Base-by-base conservation (phyloP, 1,140 invertebrate species). In the Drosophila cardini region DNA sequence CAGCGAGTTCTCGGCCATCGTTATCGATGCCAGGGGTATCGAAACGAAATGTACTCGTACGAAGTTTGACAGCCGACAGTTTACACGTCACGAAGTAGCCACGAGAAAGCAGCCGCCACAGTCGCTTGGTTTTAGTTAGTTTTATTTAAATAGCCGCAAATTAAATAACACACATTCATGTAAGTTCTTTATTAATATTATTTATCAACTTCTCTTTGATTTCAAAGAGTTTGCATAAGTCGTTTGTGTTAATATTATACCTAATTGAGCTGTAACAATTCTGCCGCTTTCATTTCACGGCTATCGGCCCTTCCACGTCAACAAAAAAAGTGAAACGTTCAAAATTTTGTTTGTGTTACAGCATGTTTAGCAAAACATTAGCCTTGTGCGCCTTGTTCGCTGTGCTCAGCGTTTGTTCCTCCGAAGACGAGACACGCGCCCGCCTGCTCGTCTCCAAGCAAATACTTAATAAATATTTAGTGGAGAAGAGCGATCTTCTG, bases 401-500 rank as follows among this genome's bases (percentile, higher is more conserved):
- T 5, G 58, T 89, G 9, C 76, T 79, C 40, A 85, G 72, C 48
- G 72, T 90, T 13, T 83, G 91, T 57, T 65, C 80, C 8, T 87
- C 85, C 8, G 86, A 94, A 38, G 95, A 96, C 58, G 96, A 96
- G 79, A 94, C 94, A 52, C 93, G 94, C 55, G 96, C 97, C 13
- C 94, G 95, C 76, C 92, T 98, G 45, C 92, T 98, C 52, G 95
- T 97, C 11, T 96, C 96, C 3, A 98, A 98, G 93, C 96, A 97
- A 93, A 96, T 99, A 84, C 94, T 99, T n/a, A 99, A 99, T 90
- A 98, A 97, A 93, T 99, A 99, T 92, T 93, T 99, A 56, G 98
- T 99, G n/a, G 98, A 99, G 94, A 96, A 97, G 90, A 98, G 98
- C 95, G 98, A 99, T 92, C 96, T 99, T 80, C 94, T 99, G 78